A percentile compares a stretch with the other conserved stretches of the same genome.
These are phyloP conservation scores for Huso huso DNA, from an alignment of 2,797 vertebrate species.

Conservation along the genomic window DNA sequence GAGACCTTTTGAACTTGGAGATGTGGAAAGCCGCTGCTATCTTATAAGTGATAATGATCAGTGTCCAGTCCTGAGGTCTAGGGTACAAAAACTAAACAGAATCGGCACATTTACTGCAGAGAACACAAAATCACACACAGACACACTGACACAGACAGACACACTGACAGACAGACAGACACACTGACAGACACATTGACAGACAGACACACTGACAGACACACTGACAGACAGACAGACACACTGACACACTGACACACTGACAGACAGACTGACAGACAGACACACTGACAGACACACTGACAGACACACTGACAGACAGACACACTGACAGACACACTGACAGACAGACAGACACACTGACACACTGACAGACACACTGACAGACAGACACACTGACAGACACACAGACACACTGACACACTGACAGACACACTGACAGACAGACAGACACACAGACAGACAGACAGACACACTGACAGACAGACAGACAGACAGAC, in stretches of 20 bases:
- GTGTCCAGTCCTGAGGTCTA: constrained; percentile 24
- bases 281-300: background rate
- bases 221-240: constrained; percentile 16
- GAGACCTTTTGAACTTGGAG: constrained; percentile 14
- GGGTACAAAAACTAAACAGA: background rate
- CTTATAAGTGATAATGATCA: constrained; percentile 15
- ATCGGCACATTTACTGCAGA: background rate
- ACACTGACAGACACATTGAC: background rate
- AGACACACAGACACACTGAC: constrained; percentile 23
- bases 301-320: too few relatives aligned
- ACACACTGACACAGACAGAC: background rate
- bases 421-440: background rate
- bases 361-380: too few relatives aligned
- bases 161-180: background rate
- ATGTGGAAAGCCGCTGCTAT: background rate
- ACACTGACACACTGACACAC: too few relatives aligned
- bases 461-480: constrained; percentile 39
- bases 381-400: constrained; percentile 15
- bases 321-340: background rate
- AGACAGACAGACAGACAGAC: background rate
- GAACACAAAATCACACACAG: background rate
- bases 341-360: background rate
- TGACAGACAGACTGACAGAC: background rate
- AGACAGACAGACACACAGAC: constrained; percentile 8
- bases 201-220: background rate